Percentiles rank a stretch among this genome's conserved stretches.
phyloP scores from a whole-genome alignment of 2,797 vertebrate species.

The Coregonus ussuriensis region DNA sequence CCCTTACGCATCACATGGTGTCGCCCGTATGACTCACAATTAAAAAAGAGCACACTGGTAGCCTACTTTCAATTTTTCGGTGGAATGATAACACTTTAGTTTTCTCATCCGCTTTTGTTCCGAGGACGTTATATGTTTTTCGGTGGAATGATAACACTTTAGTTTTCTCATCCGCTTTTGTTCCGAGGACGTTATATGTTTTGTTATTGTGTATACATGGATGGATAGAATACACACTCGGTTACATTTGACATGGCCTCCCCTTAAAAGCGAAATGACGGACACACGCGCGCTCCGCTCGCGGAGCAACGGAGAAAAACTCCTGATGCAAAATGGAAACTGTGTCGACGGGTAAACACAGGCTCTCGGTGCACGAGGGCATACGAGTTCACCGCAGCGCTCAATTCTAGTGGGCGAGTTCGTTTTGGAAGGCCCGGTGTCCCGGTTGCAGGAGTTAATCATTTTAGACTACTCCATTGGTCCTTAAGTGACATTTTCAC shows the following conservation, averaged over 20 bases:
- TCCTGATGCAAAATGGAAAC: constrained; percentile 54
- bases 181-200: neutral
- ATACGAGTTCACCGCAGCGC: constrained; percentile 55
- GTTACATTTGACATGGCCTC: neutral
- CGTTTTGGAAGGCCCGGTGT: too few species aligned
- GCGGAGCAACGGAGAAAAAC: neutral
- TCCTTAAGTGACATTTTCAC: too few species aligned
- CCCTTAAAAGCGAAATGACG: neutral
- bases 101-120: constrained; percentile 24
- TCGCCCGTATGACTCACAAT: constrained; percentile 33
- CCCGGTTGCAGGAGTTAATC: too few species aligned
- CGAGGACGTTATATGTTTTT: neutral
- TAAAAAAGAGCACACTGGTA: constrained; percentile 27
- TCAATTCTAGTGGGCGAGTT: neutral
- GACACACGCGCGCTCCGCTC: neutral
- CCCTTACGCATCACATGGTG: constrained; percentile 33
- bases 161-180: constrained; percentile 24
- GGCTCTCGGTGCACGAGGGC: constrained; percentile 34
- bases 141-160: constrained; percentile 27
- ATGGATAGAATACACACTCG: too few species aligned
- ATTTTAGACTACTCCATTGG: too few species aligned
- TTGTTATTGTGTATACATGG: neutral
- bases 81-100: constrained; percentile 24
- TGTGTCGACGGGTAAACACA: constrained; percentile 60
- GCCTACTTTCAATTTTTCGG: constrained; percentile 11